Evolutionary conservation across 1,140 invertebrate genomes (phyloP).

Genomic region (Euglossa dilemma): DNA sequence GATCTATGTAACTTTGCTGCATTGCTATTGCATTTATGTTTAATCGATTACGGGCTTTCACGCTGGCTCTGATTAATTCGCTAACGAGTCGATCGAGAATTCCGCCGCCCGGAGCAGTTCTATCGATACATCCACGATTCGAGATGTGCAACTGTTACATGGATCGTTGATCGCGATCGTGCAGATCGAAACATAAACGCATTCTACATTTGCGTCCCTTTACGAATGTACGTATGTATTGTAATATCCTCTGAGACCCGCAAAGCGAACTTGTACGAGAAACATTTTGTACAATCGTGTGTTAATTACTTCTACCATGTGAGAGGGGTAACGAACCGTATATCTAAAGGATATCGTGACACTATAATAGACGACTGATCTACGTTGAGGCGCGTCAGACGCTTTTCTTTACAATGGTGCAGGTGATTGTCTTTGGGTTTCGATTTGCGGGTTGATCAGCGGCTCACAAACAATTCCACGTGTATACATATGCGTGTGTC

Average conservation of each 20-base stretch:
- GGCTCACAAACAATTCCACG: slow-evolving; percentile 37
- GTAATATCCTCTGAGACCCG: slow-evolving; percentile 32
- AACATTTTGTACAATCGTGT: slow-evolving; percentile 43
- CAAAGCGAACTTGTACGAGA: slow-evolving; percentile 43
- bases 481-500: not conserved
- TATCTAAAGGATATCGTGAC: slow-evolving; percentile 15
- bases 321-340: slow-evolving; percentile 10
- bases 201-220: not conserved
- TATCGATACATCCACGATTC: slow-evolving; percentile 50
- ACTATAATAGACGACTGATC: slow-evolving; percentile 21
- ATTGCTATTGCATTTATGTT: slow-evolving; percentile 65
- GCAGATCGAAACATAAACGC: not conserved
- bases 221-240: not conserved
- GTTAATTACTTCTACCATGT: slow-evolving; percentile 5
- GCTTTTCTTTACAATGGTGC: slow-evolving; percentile 34
- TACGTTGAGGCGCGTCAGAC: slow-evolving; percentile 5
- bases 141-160: not conserved
- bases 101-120: slow-evolving; percentile 13
- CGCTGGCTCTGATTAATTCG: slow-evolving; percentile 50
- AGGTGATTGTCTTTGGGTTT: slow-evolving; percentile 57
- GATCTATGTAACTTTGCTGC: slow-evolving; percentile 67
- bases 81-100: slow-evolving; percentile 45
- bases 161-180: slow-evolving; percentile 10
- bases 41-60: slow-evolving; percentile 49
- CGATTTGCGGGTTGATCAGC: slow-evolving; percentile 50